Evolutionary conservation across 2,797 vertebrate species (phyloP), one percentile per base, ranked within the genome.

Genomic region (Enteromius afrohamiltoni): DNA sequence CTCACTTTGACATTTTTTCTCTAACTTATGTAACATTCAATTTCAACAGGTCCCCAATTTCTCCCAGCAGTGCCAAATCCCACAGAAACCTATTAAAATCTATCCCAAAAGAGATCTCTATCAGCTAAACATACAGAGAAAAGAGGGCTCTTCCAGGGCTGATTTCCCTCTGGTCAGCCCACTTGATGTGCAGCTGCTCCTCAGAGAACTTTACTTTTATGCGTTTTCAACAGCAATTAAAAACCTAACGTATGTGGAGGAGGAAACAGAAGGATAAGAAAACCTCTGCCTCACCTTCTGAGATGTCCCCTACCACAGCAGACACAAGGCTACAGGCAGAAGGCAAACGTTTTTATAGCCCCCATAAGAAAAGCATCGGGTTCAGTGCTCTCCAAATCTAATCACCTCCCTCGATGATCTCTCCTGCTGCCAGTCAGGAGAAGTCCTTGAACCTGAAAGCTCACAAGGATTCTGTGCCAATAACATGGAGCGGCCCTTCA

Each of bases 351-450:
- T 90, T 93, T 93, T 93, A 92, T 92, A 93, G 91, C 89, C 87
- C 91, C 94, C 92, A 92, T 93, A 93, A 93, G 91, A 77, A 88
- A 87, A 88, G 88, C 88, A 91, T 92, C 91, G 92, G 89, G 93
- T 93, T 92, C 92, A 90, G 85, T 89, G 89, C 91, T 92, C 86
- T 89, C 91, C 83, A 92, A 91, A 94, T 94, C 92, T 93, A 92
- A 93, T 94, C 92, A 93, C 83, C 82, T 88, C 90, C 85, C 88
- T 85, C 86, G 69, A 90, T 88, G 86, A 84, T 51, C 67, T 78
- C 42, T 79, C 58, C 77, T 37, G 65, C 65, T 67, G 40, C 40
- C 79, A 69, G 49, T 70, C 40, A 90, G 90, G 86, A 81, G 86
- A 91, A 91, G 90, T 91, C 91, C 91, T 91, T 88, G 89, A 92